These are phyloP conservation scores for Chloroceryle inda DNA, from an alignment of 2,797 vertebrate genomes.

Conservation along the genomic window DNA sequence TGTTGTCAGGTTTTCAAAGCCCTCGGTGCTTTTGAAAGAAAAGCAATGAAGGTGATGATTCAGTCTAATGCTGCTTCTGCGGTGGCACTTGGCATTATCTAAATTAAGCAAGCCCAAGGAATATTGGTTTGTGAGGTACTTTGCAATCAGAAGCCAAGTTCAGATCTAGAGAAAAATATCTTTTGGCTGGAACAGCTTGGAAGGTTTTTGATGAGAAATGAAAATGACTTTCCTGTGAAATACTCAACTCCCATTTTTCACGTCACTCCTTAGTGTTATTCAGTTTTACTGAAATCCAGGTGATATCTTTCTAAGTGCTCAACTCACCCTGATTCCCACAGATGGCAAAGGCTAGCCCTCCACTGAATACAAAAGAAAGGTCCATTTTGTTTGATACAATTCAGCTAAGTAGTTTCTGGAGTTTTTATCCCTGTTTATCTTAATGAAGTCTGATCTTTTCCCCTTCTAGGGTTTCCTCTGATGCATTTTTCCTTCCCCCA, in stretches of 20 bases:
- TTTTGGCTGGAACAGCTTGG: neutral
- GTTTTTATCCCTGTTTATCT: slow-evolving; percentile 20
- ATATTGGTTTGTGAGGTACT: slow-evolving; percentile 14
- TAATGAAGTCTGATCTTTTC: slow-evolving; percentile 68
- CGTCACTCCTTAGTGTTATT: neutral
- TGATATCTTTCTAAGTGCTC: slow-evolving; percentile 13
- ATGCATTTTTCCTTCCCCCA: slow-evolving; percentile 33
- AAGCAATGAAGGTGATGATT: slow-evolving; percentile 3
- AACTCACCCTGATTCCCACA: neutral
- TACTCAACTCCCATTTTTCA: neutral
- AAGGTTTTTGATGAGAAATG: slow-evolving; percentile 40
- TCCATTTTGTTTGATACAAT: neutral
- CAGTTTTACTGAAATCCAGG: neutral
- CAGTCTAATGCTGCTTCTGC: slow-evolving; percentile 28
- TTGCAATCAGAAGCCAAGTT: slow-evolving; percentile 15
- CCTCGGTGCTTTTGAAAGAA: neutral
- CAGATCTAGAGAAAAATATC: neutral
- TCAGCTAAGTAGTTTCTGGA: neutral
- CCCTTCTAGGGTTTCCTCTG: slow-evolving; percentile 72
- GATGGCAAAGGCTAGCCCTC: neutral
- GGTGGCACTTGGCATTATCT: slow-evolving; percentile 11
- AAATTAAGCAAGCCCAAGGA: slow-evolving; percentile 24
- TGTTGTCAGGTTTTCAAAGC: slow-evolving; percentile 3
- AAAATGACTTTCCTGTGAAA: slow-evolving; percentile 2
- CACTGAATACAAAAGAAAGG: neutral